Base-by-base conservation (phyloP, 2,888 invertebrate species). In the Lasioglossum pauxillum region DNA sequence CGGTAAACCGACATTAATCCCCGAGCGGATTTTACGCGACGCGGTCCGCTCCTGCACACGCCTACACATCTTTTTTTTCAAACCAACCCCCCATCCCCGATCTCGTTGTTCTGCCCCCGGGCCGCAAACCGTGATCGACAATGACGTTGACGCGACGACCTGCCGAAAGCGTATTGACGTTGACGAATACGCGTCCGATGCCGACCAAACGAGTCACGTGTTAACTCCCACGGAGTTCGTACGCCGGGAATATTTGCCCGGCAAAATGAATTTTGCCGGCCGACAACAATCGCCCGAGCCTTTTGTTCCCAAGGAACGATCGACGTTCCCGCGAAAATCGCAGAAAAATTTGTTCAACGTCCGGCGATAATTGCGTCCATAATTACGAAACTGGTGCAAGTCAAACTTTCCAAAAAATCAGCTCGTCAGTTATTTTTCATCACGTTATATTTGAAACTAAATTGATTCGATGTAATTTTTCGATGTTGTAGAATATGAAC, bases 1-100 rank as follows among this genome's bases (percentile, higher is more conserved):
- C 89, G 90, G 90, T 91, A 91, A 91, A 91, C 91, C 91, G 92
- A 91, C 92, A 90, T 92, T 93, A 92, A 93, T 93, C 90, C 90
- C 78, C 78, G 38, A n/a, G 74, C 88, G 90, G 89, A 92, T 92
- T 92, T 92, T 91, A 71, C 90, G 85, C 73, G 84, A 71, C 71
- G 46, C 38, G 60, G 12, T 53, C 64, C 5, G 71, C 77, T 82
- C 78, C 88, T 86, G 83, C 85, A 71, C 67, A 14, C 41, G 38
- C 46, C 64, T 12, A 31, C 64, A 7, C 64, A 2, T 31, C 27
- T 27, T 60, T 31, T 60, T 31, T 31, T 31, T 64, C 64, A 7
- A 27, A 7, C 64, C 8, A 5, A 7, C 14, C 2, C 5, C 5
- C 7, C 27, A 2, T 5, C 14, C 31, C 31, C 31, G 4, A 16